Evolutionary conservation across 2,888 invertebrate species (phyloP).

Genomic region (Dryococelus australis): DNA sequence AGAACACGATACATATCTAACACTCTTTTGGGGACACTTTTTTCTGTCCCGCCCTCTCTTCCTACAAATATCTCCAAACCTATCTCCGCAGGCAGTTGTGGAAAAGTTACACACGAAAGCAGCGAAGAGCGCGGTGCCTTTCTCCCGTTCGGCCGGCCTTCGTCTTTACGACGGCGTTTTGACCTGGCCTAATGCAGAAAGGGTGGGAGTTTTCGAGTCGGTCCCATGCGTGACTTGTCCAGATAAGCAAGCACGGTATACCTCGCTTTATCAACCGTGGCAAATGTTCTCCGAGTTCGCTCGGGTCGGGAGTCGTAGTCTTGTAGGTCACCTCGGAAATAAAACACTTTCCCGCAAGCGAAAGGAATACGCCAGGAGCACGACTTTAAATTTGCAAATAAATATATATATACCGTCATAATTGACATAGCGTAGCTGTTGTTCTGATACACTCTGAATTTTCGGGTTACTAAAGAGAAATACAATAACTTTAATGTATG

Average conservation of each 20-base stretch:
- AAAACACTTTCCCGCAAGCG: background rate
- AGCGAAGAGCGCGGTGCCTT: background rate
- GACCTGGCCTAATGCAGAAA: slow-evolving; percentile 16
- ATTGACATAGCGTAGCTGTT: too few relatives aligned
- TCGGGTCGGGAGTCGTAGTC: background rate
- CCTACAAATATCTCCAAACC: too few relatives aligned
- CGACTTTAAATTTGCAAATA: background rate
- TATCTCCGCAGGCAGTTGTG: background rate
- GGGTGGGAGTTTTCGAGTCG: background rate
- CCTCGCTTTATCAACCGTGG: slow-evolving; percentile 1
- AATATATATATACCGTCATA: too few relatives aligned
- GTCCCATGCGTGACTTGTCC: background rate
- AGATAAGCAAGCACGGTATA: slow-evolving; percentile 16
- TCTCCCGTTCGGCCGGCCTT: background rate
- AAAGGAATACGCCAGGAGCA: background rate
- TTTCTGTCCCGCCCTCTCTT: too few relatives aligned
- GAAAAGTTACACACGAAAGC: background rate
- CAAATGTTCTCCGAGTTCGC: background rate
- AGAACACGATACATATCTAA: too few relatives aligned
- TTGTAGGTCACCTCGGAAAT: background rate
- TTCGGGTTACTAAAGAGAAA: too few relatives aligned
- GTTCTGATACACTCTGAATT: too few relatives aligned
- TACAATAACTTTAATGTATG: too few relatives aligned
- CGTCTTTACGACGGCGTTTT: background rate
- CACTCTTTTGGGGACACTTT: too few relatives aligned